A percentile compares a stretch with the other conserved stretches of the same genome.
Conservation (phyloP, 2,797 vertebrate genomes). For the Enteromius treurensis region DNA sequence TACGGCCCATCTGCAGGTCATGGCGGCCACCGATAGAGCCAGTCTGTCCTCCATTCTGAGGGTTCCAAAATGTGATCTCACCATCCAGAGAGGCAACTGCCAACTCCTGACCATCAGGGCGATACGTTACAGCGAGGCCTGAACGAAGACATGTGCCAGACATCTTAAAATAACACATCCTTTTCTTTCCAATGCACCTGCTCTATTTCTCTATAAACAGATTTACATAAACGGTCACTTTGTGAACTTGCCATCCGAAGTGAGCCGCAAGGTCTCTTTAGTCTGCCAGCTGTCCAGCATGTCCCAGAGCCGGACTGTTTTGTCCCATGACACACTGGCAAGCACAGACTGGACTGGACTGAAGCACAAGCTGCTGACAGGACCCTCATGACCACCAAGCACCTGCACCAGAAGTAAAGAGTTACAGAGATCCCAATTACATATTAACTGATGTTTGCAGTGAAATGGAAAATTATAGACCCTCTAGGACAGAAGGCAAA, state of each 20-base stretch:
- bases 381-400: slow-evolving; percentile 91
- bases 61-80: slow-evolving; percentile 93
- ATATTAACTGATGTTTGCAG: not conserved
- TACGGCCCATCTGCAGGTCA: slow-evolving; percentile 90
- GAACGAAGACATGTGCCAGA: not conserved
- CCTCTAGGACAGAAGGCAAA: not conserved
- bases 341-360: slow-evolving; percentile 88
- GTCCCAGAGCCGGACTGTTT: slow-evolving; percentile 92
- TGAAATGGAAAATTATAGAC: not conserved
- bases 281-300: slow-evolving; percentile 96
- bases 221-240: not conserved
- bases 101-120: slow-evolving; percentile 89
- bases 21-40: slow-evolving; percentile 88
- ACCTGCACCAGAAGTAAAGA: slow-evolving; percentile 73
- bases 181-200: not conserved
- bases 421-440: slow-evolving; percentile 3
- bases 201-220: not conserved
- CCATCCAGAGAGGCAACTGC: slow-evolving; percentile 89
- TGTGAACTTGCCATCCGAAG: slow-evolving; percentile 83
- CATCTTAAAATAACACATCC: not conserved
- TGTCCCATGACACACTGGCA: slow-evolving; percentile 95
- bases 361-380: slow-evolving; percentile 89
- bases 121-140: slow-evolving; percentile 88
- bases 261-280: slow-evolving; percentile 86
- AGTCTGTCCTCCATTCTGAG: slow-evolving; percentile 81